These are phyloP conservation scores for Acanthochromis polyacanthus DNA, from an alignment of 2,113 vertebrate genomes.

Conservation along the genomic window DNA sequence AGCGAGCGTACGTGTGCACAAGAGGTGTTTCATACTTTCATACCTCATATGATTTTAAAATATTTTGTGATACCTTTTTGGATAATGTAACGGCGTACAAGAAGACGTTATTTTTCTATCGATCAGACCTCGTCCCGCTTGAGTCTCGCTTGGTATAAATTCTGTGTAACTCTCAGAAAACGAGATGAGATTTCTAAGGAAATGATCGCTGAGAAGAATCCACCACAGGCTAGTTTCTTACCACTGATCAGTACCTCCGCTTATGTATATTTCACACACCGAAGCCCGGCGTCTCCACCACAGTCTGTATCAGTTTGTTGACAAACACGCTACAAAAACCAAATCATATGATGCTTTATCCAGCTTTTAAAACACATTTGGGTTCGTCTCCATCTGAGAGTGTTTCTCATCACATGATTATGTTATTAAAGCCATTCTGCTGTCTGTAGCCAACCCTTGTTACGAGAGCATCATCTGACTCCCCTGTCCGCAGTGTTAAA, in stretches of 20 bases:
- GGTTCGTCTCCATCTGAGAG: not conserved
- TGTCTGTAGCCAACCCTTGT: not conserved
- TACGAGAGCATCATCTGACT: not conserved
- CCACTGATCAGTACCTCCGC: slow-evolving; percentile 37
- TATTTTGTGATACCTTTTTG: slow-evolving; percentile 76
- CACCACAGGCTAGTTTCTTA: slow-evolving; percentile 43
- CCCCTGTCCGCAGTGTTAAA: slow-evolving; percentile 14
- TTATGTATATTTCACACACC: slow-evolving; percentile 8
- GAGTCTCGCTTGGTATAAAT: slow-evolving; percentile 45
- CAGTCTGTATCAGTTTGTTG: no score
- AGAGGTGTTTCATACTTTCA: slow-evolving; percentile 74
- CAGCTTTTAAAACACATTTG: slow-evolving; percentile 17
- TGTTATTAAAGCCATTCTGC: slow-evolving; percentile 22
- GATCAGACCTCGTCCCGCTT: not conserved
- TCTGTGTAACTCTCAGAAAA: slow-evolving; percentile 50
- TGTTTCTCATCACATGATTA: slow-evolving; percentile 14
- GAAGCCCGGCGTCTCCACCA: no score
- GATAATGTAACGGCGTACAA: slow-evolving; percentile 58
- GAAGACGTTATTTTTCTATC: slow-evolving; percentile 75
- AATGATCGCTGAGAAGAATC: slow-evolving; percentile 13
- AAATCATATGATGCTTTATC: slow-evolving; percentile 44
- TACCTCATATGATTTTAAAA: slow-evolving; percentile 78
- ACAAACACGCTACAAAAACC: slow-evolving; percentile 22
- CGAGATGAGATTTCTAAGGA: slow-evolving; percentile 20
- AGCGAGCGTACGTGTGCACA: slow-evolving; percentile 37